phyloP scores from a whole-genome alignment of 2,888 invertebrate genomes.

The Parasteatoda lunata region DNA sequence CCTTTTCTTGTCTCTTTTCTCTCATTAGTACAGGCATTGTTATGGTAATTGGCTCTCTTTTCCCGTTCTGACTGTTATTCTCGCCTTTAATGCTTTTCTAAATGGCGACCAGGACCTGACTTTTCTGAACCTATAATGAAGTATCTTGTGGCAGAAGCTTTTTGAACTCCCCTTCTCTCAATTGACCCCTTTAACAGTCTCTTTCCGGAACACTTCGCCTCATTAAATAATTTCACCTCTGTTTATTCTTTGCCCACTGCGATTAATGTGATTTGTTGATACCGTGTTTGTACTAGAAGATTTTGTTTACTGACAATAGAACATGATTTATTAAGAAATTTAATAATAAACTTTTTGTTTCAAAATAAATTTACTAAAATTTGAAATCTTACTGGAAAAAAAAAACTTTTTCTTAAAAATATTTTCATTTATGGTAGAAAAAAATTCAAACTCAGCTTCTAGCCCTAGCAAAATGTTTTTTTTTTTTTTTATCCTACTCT shows the following conservation, averaged over 20 bases:
- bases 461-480: too few species aligned
- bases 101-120: conserved; percentile 31
- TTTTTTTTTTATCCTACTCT: too few species aligned
- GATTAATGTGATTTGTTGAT: not conserved
- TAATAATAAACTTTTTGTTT: too few species aligned
- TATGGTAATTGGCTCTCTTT: conserved; percentile 63
- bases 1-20: conserved; percentile 34
- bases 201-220: conserved; percentile 31
- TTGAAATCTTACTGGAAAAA: too few species aligned
- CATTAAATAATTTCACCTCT: conserved; percentile 56
- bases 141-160: conserved; percentile 12
- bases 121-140: conserved; percentile 27
- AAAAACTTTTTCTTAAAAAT: too few species aligned
- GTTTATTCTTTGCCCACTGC: not conserved
- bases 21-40: conserved; percentile 65
- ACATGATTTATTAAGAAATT: too few species aligned
- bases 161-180: not conserved
- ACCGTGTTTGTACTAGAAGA: too few species aligned
- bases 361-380: too few species aligned
- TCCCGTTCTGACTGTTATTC: conserved; percentile 49
- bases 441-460: too few species aligned
- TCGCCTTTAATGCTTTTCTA: conserved; percentile 48
- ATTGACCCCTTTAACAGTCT: conserved; percentile 43
- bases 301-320: too few species aligned
- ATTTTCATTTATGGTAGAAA: too few species aligned